phyloP scores from a whole-genome alignment of 2,888 invertebrate genomes.

The Limnephilus rhombicus region DNA sequence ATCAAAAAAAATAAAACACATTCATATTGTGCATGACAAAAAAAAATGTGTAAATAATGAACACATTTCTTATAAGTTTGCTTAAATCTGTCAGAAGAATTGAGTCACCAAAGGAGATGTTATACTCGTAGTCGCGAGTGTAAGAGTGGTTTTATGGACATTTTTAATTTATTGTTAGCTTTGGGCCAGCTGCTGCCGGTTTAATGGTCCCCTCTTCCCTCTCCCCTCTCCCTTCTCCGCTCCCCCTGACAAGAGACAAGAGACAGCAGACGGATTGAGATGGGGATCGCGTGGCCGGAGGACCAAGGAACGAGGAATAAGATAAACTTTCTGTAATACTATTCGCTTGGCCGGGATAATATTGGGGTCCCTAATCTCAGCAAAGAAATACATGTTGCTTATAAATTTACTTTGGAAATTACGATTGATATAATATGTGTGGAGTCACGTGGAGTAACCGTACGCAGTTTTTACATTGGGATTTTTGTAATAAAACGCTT shows the following conservation, averaged over 20 bases:
- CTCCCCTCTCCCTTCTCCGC: background rate
- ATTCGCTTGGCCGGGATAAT: background rate
- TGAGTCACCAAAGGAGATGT: background rate
- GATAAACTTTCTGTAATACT: background rate
- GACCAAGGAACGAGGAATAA: background rate
- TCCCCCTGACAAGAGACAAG: background rate
- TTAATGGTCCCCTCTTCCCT: background rate
- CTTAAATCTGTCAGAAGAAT: background rate
- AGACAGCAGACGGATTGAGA: background rate
- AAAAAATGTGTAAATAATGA: background rate
- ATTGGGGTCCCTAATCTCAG: background rate
- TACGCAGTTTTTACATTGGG: too few relatives aligned
- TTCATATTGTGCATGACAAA: background rate
- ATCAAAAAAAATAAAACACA: too few relatives aligned
- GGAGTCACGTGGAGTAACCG: too few relatives aligned
- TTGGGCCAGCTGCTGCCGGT: background rate
- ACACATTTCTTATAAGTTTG: background rate
- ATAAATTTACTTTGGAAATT: background rate
- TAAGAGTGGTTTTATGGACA: background rate
- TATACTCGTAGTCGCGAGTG: background rate
- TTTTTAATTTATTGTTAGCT: background rate
- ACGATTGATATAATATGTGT: background rate
- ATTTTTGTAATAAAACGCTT: too few relatives aligned
- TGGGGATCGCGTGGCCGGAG: background rate
- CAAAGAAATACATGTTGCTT: background rate